Conservation (phyloP, 2,113 vertebrate genomes). For the Zootoca vivipara region DNA sequence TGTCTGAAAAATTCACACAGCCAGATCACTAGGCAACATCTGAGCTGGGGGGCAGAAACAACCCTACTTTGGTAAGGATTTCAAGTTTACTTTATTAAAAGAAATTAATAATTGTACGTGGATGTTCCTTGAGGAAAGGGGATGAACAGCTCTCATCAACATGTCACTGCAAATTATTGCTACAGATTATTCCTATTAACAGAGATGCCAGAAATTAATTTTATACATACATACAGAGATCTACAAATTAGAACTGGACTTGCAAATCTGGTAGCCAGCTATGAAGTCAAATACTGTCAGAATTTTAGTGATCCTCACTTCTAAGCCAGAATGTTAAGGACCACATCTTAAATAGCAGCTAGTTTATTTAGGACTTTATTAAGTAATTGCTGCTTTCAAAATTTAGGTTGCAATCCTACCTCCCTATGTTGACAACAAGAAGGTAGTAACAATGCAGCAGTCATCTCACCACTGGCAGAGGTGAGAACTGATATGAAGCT, state of each 20-base stretch:
- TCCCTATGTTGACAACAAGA: too few species aligned
- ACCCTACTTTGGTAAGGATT: not conserved
- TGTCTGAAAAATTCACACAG: not conserved
- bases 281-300: too few species aligned
- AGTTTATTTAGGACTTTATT: too few species aligned
- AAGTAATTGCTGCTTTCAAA: too few species aligned
- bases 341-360: not conserved
- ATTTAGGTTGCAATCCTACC: too few species aligned
- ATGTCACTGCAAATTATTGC: not conserved
- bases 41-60: not conserved
- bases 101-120: not conserved
- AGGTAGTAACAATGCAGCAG: too few species aligned
- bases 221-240: not conserved
- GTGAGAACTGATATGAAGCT: too few species aligned
- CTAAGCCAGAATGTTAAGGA: not conserved
- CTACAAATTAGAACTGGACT: too few species aligned
- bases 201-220: not conserved
- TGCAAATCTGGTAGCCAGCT: too few species aligned
- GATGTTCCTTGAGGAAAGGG: not conserved
- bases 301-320: not conserved
- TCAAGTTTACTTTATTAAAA: not conserved
- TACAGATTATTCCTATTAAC: not conserved
- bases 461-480: too few species aligned
- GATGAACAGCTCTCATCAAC: not conserved
- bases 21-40: not conserved